Percentiles rank a stretch among this genome's conserved stretches.
phyloP scores from a whole-genome alignment of 1,140 invertebrate species.

The Microplitis mediator region DNA sequence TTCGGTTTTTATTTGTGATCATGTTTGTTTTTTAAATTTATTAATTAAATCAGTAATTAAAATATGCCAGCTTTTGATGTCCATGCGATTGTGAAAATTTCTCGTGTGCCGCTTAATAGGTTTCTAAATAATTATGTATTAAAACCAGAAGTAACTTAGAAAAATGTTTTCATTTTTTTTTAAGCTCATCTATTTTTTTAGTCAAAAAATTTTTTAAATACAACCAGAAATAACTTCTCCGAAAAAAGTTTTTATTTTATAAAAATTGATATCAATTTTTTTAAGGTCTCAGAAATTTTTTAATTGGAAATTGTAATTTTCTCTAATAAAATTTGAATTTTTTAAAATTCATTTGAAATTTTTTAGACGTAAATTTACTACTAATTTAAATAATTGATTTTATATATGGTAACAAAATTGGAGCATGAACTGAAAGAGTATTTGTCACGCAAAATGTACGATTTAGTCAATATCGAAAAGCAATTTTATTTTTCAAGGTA shows the following conservation, averaged over 20 bases:
- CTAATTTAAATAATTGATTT: background rate
- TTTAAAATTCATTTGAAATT: background rate
- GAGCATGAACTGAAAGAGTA: background rate
- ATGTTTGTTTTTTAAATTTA: background rate
- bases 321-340: too few relatives aligned
- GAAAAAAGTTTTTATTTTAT: too few relatives aligned
- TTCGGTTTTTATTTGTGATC: background rate
- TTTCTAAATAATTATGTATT: conserved; percentile 28
- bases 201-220: too few relatives aligned
- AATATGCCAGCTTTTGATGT: conserved; percentile 48
- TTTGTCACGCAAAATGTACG: background rate
- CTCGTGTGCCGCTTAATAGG: conserved; percentile 38
- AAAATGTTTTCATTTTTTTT: background rate
- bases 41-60: background rate
- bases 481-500: conserved; percentile 23
- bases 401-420: background rate
- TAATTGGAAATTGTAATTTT: too few relatives aligned
- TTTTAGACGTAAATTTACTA: background rate
- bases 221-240: too few relatives aligned
- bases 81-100: conserved; percentile 49
- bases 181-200: background rate
- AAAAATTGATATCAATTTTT: too few relatives aligned
- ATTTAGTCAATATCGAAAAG: conserved; percentile 2
- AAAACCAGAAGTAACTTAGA: background rate
- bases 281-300: too few relatives aligned